Evolutionary conservation across 1,140 invertebrate genomes (phyloP).

Genomic region (Mycetomoellerius zeteki): DNA sequence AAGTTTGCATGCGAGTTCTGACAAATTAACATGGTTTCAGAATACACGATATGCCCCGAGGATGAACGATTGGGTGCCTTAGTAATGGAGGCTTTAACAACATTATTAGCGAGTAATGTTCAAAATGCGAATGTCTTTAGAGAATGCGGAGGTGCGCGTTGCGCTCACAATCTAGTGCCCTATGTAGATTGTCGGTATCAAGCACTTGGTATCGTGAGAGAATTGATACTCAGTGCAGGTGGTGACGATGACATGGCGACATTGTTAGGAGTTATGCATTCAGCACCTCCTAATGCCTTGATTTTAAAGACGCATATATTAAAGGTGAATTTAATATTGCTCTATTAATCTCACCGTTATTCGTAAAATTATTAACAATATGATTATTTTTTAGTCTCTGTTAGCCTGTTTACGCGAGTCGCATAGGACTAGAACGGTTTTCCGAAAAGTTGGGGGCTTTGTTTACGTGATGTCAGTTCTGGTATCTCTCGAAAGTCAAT

Average conservation of each 20-base stretch:
- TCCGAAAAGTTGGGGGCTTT: slow-evolving; percentile 99
- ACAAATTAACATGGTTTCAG: slow-evolving; percentile 71
- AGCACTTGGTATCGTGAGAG: slow-evolving; percentile 93
- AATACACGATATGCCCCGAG: slow-evolving; percentile 88
- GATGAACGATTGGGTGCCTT: slow-evolving; percentile 94
- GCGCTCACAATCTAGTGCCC: slow-evolving; percentile 96
- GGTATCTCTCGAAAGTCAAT: slow-evolving; percentile 96
- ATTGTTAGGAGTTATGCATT: slow-evolving; percentile 96
- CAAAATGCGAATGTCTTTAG: slow-evolving; percentile 97
- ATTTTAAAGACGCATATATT: slow-evolving; percentile 96
- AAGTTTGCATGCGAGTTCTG: neutral
- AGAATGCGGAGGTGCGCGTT: slow-evolving; percentile 96
- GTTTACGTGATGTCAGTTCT: slow-evolving; percentile 98
- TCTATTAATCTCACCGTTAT: neutral
- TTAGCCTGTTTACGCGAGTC: slow-evolving; percentile 96
- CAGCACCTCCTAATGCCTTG: slow-evolving; percentile 92
- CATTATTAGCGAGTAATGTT: slow-evolving; percentile 92
- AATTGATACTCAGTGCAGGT: slow-evolving; percentile 95
- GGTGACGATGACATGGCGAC: slow-evolving; percentile 98
- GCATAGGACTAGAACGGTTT: slow-evolving; percentile 98
- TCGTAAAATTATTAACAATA: neutral
- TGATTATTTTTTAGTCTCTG: slow-evolving; percentile 88
- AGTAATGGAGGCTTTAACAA: slow-evolving; percentile 95
- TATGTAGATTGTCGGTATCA: slow-evolving; percentile 94
- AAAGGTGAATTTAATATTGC: slow-evolving; percentile 88